Evolutionary conservation across 2,113 vertebrate species (phyloP), one percentile per base, ranked within the genome.

Genomic region (Apeltes quadracus): DNA sequence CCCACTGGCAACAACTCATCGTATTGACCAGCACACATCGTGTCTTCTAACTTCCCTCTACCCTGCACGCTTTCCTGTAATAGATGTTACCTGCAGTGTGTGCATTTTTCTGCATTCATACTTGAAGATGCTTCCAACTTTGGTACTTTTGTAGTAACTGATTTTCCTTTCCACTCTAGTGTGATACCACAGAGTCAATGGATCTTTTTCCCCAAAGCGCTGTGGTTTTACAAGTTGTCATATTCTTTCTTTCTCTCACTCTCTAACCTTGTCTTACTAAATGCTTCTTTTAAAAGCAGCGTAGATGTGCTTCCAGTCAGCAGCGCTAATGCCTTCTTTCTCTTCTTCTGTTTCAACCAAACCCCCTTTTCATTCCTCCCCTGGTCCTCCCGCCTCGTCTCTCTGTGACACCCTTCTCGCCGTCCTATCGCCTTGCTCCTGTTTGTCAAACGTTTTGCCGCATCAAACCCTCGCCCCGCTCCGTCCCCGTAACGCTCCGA

Each of bases 311-410:
- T 8, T 20, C 58, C 72, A 55, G 74, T 80, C 83, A 72, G 75
- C 89, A 25, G 90, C 58, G 91, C 95, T 97, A 96, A 98, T 75
- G 61, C 69, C 55, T 83, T 85, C 89, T 93, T 90, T 93, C 85
- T 93, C 39, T 82, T 81, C 7, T 70, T 80, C 88, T 81, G 0
- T 76, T 82, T 32, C 67, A 91, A 82, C 81, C 83, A 91, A 91
- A 90, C 90, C 79, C 77, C 86, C 81, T 84, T 90, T 56, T 57
- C 63, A 71, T 73, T 63, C 56, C 38, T 81, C 59, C 39, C 61
- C 73, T 69, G 53, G 3, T 46, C 48, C 65, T 61, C 54, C 61
- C 64, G 22, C n/a, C 82, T 66, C 78, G 29, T 44, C 25, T 57
- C 43, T 20, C n/a, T 58, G 44, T 34, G 1, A 55, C 69, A 22